Base-by-base conservation (phyloP, 2,113 vertebrate genomes). In the Dipodomys ordii region DNA sequence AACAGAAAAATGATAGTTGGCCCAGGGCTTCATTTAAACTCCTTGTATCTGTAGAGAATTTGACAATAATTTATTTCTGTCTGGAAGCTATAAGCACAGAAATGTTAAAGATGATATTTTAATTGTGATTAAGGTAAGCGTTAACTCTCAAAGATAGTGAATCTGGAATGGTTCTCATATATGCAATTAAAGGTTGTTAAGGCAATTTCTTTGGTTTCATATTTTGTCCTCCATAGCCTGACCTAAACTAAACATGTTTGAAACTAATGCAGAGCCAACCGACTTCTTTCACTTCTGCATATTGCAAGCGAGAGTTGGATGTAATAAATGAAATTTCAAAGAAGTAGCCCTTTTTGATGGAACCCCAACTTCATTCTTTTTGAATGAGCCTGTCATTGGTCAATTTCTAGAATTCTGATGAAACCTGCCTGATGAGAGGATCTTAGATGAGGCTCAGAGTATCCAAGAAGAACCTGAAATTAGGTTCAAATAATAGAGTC, bases 1-100 rank as follows among this genome's bases (percentile, higher is more conserved):
- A 87, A 7, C 10, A 25, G 62, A 86, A 93, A 91, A 82, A 30
- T 62, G 80, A 13, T 85, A 85, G 46, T 89, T 78, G 35, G n/a
- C 32, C 9, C 69, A 46, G 13, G 27, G 6, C 64, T 62, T 39
- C n/a, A 19, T 83, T 93, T 85, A 67, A 96, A 85, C 16, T n/a
- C 30, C 7, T 2, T 76, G 1, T n/a, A 44, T 71, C 65, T 46
- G 84, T 16, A 65, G 28, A 82, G 53, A 74, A 2, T 76, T 49
- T 84, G 57, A 84, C 0, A 71, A 60, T 39, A 74, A 85, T 74
- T 91, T 92, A 71, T 46, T 77, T 82, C 32, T 77, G 7, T 84
- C n/a, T 87, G 87, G 39, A 82, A 83, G 44, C 62, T 88, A 16
- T 44, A 72, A 90, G 16, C 1, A 72, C 28, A 53, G 62, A 93